These are phyloP conservation scores for Gymnocephalus cernua DNA, from an alignment of 2,113 vertebrate species.

Conservation along the genomic window DNA sequence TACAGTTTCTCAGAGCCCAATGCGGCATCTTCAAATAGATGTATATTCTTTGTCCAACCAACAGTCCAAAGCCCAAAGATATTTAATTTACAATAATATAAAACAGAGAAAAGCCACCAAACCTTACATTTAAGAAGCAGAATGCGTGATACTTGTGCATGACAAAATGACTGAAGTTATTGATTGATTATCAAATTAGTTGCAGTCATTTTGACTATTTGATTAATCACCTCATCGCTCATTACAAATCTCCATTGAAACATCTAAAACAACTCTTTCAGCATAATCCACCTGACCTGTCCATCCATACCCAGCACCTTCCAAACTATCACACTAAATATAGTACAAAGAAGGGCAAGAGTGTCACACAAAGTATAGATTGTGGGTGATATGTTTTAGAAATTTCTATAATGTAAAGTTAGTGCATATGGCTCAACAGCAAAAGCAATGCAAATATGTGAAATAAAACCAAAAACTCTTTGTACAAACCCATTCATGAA, in stretches of 20 bases:
- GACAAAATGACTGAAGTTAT: neutral
- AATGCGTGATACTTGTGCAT: no score
- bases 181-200: neutral
- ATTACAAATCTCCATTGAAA: neutral
- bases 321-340: neutral
- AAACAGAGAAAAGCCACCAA: neutral
- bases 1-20: neutral
- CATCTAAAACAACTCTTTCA: neutral
- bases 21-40: no score
- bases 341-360: neutral
- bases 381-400: neutral
- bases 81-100: neutral
- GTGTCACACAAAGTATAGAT: neutral
- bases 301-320: neutral
- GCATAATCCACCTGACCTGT: neutral
- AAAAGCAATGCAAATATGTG: neutral
- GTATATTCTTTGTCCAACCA: neutral
- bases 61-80: neutral
- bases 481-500: neutral
- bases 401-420: neutral
- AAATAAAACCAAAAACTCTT: neutral
- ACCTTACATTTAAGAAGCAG: neutral
- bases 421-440: no score
- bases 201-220: no score
- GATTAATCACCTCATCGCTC: neutral